These are phyloP conservation scores for Oncorhynchus mykiss DNA, from an alignment of 2,113 vertebrate species.

Conservation along the genomic window DNA sequence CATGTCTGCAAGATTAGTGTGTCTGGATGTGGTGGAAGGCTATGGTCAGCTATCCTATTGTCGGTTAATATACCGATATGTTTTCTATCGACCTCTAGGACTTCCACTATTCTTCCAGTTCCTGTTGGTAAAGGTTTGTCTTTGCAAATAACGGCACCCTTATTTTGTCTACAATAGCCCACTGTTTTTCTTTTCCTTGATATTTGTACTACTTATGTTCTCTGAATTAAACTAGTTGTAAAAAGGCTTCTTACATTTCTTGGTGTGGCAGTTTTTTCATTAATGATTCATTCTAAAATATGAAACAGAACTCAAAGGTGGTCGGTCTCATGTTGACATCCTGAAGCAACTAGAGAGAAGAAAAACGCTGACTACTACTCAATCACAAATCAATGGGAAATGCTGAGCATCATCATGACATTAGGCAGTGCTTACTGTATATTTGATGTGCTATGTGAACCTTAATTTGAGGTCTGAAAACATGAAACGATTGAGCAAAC, in stretches of 20 bases:
- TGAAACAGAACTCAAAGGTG: too few relatives aligned
- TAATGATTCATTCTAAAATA: too few relatives aligned
- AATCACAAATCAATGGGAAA: too few relatives aligned
- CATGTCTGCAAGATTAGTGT: constrained; percentile 17
- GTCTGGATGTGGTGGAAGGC: constrained; percentile 14
- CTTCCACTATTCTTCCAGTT: constrained; percentile 31
- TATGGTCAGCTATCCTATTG: constrained; percentile 10
- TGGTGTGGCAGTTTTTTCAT: neutral
- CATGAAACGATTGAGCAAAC: too few relatives aligned
- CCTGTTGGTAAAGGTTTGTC: constrained; percentile 36
- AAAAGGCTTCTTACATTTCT: constrained; percentile 16
- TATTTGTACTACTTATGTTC: constrained; percentile 61
- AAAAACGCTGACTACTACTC: too few relatives aligned
- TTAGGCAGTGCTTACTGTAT: too few relatives aligned
- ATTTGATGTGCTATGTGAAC: too few relatives aligned
- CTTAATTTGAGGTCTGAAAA: too few relatives aligned
- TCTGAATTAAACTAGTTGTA: constrained; percentile 56
- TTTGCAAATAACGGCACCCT: constrained; percentile 16
- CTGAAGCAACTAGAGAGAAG: too few relatives aligned
- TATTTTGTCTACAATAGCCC: constrained; percentile 29
- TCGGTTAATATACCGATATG: neutral
- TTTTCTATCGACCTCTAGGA: constrained; percentile 13
- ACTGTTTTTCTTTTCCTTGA: constrained; percentile 32
- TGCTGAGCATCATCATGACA: too few relatives aligned
- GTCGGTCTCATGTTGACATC: too few relatives aligned